Percentiles rank a stretch among this genome's conserved stretches.
These are phyloP conservation scores for Ammodytes dubius DNA, from an alignment of 2,113 vertebrate genomes.

Conservation along the genomic window DNA sequence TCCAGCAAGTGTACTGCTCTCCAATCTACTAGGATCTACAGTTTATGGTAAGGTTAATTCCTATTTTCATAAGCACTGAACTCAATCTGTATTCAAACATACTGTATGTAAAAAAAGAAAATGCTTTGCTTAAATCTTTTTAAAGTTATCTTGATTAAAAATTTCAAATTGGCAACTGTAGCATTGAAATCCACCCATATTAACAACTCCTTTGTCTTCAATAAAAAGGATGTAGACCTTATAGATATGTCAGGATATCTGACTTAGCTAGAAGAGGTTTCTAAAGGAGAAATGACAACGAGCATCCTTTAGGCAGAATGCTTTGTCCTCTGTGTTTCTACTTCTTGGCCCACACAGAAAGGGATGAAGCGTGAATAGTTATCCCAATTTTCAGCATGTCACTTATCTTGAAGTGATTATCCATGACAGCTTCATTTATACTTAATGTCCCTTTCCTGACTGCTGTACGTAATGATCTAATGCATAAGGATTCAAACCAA, in stretches of 20 bases:
- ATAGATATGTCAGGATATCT: background rate
- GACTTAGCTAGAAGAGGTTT: background rate
- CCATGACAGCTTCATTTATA: slow-evolving; percentile 56
- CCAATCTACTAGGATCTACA: no score
- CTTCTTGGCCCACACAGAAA: slow-evolving; percentile 20
- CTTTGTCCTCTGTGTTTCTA: slow-evolving; percentile 5
- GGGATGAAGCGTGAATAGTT: slow-evolving; percentile 24
- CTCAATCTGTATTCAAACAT: background rate
- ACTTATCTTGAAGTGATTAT: slow-evolving; percentile 57
- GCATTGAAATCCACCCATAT: background rate
- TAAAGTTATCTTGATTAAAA: background rate
- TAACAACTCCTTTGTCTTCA: background rate
- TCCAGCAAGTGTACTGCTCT: no score
- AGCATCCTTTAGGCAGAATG: background rate
- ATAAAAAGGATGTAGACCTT: background rate
- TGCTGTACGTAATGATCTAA: background rate
- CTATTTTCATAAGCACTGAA: background rate
- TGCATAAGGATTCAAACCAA: slow-evolving; percentile 13
- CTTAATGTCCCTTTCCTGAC: slow-evolving; percentile 12
- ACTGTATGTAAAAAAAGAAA: no score
- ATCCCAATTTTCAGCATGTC: slow-evolving; percentile 44
- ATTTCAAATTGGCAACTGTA: background rate
- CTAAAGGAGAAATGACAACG: background rate
- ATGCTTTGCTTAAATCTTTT: no score
- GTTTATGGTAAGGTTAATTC: background rate